These are phyloP conservation scores for Dicranocentrus wangi DNA, from an alignment of 2,888 invertebrate genomes.

Conservation along the genomic window DNA sequence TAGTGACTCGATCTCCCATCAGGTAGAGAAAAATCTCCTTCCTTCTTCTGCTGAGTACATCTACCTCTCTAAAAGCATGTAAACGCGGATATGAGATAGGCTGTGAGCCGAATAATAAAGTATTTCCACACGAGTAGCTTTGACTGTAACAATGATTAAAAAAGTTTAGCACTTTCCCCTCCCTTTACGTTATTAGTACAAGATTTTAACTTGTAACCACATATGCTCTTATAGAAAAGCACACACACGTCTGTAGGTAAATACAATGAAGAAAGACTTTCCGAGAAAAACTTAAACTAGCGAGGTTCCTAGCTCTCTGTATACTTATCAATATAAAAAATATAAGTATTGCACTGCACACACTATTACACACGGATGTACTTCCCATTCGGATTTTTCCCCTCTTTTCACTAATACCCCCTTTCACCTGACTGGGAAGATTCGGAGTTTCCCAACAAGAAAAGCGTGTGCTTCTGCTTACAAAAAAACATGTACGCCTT, in stretches of 20 bases:
- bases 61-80: too few relatives aligned
- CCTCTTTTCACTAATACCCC: neutral
- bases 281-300: neutral
- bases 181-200: conserved; percentile 53
- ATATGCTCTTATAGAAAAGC: too few relatives aligned
- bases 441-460: neutral
- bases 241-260: neutral
- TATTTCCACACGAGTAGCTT: conserved; percentile 57
- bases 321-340: neutral
- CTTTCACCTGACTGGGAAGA: conserved; percentile 1
- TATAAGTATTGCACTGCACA: neutral
- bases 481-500: neutral
- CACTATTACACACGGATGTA: neutral
- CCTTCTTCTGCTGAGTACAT: too few relatives aligned
- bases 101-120: conserved; percentile 36
- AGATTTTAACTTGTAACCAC: conserved; percentile 24
- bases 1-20: neutral
- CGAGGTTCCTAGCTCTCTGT: neutral
- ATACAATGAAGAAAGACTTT: neutral
- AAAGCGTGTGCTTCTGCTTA: neutral
- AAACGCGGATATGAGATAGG: neutral
- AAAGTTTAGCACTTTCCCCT: conserved; percentile 59
- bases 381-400: neutral
- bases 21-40: neutral
- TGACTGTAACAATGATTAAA: conserved; percentile 62